phyloP scores from a whole-genome alignment of 2,888 invertebrate genomes.

The Rhimphoctona megacephalus region DNA sequence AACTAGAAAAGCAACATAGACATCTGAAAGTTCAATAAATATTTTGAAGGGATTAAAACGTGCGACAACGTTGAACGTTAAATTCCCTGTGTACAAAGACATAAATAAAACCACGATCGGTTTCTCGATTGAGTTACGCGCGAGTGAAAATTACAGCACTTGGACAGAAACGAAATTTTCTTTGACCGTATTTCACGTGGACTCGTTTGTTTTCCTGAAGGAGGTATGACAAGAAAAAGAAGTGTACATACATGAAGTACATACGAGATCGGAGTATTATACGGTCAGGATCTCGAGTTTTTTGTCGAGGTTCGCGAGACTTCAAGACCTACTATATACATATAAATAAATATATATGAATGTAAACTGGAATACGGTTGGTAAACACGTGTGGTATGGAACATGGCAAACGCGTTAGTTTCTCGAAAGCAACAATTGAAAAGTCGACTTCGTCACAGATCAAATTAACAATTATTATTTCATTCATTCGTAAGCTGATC shows the following conservation, averaged over 20 bases:
- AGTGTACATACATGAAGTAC: neutral
- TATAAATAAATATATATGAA: conserved; percentile 3
- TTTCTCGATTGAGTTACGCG: conserved; percentile 59
- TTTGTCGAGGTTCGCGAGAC: conserved; percentile 1
- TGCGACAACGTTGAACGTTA: neutral
- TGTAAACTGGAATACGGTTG: conserved; percentile 1
- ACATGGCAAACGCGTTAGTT: neutral
- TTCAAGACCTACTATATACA: neutral
- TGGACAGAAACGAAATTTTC: conserved; percentile 53
- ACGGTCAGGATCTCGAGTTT: conserved; percentile 22
- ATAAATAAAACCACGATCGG: neutral
- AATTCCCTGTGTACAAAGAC: neutral
- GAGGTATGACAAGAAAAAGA: conserved; percentile 31
- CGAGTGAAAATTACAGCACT: conserved; percentile 26
- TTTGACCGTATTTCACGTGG: conserved; percentile 24
- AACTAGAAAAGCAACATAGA: neutral
- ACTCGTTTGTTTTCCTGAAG: conserved; percentile 48
- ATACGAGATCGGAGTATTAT: conserved; percentile 16
- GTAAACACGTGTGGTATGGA: neutral
- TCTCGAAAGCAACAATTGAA: conserved; percentile 21
- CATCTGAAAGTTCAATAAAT: neutral
- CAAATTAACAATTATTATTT: neutral
- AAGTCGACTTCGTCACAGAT: neutral
- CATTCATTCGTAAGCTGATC: neutral
- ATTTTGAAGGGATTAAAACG: neutral